Evolutionary conservation across 1,140 invertebrate species (phyloP).

Genomic region (Caerostris extrusa): DNA sequence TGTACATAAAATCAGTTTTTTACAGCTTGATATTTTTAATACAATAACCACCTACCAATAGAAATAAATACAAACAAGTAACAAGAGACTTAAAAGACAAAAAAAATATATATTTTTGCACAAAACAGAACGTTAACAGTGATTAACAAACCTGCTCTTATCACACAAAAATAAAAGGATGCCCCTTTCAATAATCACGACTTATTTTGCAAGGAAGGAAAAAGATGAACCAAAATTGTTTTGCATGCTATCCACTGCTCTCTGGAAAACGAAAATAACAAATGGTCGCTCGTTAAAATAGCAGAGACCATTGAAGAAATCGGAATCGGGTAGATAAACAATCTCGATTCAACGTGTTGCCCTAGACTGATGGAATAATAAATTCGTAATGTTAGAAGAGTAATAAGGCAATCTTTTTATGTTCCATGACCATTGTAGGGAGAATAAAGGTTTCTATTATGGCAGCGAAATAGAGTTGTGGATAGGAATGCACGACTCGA

Average conservation of each 20-base stretch:
- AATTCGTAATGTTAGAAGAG: slow-evolving; percentile 22
- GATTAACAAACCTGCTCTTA: too few relatives aligned
- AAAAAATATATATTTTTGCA: too few relatives aligned
- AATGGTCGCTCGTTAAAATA: not conserved
- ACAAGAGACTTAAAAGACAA: too few relatives aligned
- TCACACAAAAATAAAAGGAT: not conserved
- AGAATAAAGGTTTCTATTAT: not conserved
- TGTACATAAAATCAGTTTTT: too few relatives aligned
- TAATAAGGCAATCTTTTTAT: slow-evolving; percentile 33
- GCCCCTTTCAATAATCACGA: too few relatives aligned
- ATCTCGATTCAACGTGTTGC: slow-evolving; percentile 7
- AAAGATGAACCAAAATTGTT: not conserved
- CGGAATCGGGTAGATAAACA: not conserved
- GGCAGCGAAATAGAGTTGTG: not conserved
- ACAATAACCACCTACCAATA: too few relatives aligned
- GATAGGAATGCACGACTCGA: not conserved
- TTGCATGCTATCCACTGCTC: too few relatives aligned
- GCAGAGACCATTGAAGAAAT: not conserved
- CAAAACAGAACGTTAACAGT: too few relatives aligned
- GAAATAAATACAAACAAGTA: too few relatives aligned
- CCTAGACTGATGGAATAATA: slow-evolving; percentile 1
- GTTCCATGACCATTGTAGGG: not conserved
- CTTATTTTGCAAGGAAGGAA: not conserved
- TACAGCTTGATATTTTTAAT: too few relatives aligned
- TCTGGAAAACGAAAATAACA: not conserved